Evolutionary conservation across 1,140 invertebrate species (phyloP), one percentile per base, ranked within the genome.

Genomic region (Ylistrum balloti): DNA sequence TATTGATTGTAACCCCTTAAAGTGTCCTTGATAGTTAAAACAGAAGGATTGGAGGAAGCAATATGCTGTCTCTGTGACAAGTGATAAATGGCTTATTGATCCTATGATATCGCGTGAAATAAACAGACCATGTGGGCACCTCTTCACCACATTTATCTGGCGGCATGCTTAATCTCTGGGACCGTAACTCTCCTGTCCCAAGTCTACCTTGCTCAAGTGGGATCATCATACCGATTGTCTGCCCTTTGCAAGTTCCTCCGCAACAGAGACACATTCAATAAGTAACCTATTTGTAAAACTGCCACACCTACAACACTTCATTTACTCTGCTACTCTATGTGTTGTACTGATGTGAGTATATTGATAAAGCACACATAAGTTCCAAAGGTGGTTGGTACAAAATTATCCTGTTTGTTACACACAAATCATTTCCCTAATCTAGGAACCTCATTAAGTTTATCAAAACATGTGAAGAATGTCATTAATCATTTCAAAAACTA

Each of bases 211-310:
- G 56, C 56, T 74, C 56, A 74, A 74, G 56, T 74, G 56, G 56
- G 56, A 74, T 74, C 56, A 74, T n/a, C 56, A 28, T 28, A 28
- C 56, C 56, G 56, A 74, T 74, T 74, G 56, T 74, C 56, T 74
- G 56, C 56, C 56, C 56, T 28, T 74, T 22, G n/a, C 22, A 74
- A 74, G 56, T 74, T 74, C 28, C 56, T 74, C 56, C 56, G 56
- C 56, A 74, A 74, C 56, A 74, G 56, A 74, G 56, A 74, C n/a
- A 74, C 56, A n/a, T 74, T 74, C 56, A 74, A 74, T 74, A 74
- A 74, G 22, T 28, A 74, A 74, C 22, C 9, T 45, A 45, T 45
- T 45, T 45, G 56, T 74, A 28, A 74, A 74, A 74, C n/a, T 74
- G 56, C 28, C 56, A 74, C 56, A 74, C 56, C 56, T 74, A 74